Evolutionary conservation across 2,888 invertebrate species (phyloP).

Genomic region (Rhingia rostrata): DNA sequence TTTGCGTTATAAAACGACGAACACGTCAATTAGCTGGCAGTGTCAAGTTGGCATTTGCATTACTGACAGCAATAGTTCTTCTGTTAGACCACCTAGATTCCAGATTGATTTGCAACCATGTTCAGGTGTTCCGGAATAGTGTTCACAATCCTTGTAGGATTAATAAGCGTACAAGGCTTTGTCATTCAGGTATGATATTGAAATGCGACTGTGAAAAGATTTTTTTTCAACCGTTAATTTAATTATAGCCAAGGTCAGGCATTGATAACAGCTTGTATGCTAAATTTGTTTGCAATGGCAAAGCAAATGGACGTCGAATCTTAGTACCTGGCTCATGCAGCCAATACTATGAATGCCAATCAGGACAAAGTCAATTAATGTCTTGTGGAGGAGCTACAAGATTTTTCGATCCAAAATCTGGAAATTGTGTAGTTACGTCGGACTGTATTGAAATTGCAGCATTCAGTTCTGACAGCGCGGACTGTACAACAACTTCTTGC

Average conservation of each 20-base stretch:
- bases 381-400: constrained; percentile 75
- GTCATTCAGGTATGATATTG: constrained; percentile 49
- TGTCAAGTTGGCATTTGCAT: constrained; percentile 50
- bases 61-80: neutral
- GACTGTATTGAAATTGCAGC: constrained; percentile 76
- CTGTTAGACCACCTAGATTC: constrained; percentile 2
- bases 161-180: constrained; percentile 44
- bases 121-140: constrained; percentile 19
- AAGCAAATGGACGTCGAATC: constrained; percentile 78
- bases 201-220: neutral
- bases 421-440: constrained; percentile 78
- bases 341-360: constrained; percentile 79
- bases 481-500: constrained; percentile 9
- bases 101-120: constrained; percentile 14
- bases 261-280: constrained; percentile 78
- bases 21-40: constrained; percentile 22
- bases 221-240: neutral
- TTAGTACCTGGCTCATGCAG: constrained; percentile 81
- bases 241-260: constrained; percentile 33
- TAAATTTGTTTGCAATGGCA: constrained; percentile 77
- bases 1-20: constrained; percentile 57
- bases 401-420: constrained; percentile 76
- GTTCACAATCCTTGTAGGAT: constrained; percentile 33
- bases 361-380: constrained; percentile 74
- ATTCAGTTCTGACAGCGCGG: neutral